Conservation (phyloP, 2,113 vertebrate species). For the Benitochromis conjunctus region DNA sequence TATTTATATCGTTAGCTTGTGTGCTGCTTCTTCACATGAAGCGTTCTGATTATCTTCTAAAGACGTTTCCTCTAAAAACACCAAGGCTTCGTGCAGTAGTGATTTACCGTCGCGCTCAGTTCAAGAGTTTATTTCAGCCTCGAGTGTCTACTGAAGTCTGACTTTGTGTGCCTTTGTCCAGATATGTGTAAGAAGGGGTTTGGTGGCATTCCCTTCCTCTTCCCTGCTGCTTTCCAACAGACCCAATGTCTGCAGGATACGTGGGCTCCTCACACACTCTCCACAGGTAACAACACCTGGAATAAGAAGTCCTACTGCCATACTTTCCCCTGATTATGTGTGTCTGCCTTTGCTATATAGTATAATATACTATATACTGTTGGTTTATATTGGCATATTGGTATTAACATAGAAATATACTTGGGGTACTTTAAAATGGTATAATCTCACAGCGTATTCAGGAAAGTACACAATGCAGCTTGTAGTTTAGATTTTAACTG, state of each 20-base stretch:
- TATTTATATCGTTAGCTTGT: not conserved
- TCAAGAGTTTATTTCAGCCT: not conserved
- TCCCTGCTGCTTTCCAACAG: constrained; percentile 54
- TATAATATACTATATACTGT: not conserved
- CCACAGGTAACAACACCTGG: constrained; percentile 73
- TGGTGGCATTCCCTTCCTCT: constrained; percentile 63
- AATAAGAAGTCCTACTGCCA: not conserved
- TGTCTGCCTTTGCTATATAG: not conserved
- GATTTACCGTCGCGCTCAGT: not conserved
- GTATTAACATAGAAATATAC: not conserved
- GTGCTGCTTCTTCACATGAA: not conserved
- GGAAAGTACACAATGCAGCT: not conserved
- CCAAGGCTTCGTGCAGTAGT: accelerated
- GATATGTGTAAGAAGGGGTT: constrained; percentile 75
- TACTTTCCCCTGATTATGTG: not conserved
- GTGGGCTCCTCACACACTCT: constrained; percentile 38
- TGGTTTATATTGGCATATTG: not conserved
- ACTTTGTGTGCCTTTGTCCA: constrained; percentile 40
- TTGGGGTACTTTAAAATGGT: not conserved
- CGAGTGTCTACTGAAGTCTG: not conserved
- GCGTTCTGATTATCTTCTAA: too few relatives aligned
- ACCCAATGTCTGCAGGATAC: constrained; percentile 51
- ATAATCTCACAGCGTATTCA: not conserved
- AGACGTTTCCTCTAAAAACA: not conserved
- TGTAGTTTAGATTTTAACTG: not conserved